Evolutionary conservation across 2,113 vertebrate genomes (phyloP).

Genomic region (Neodon shergylaensis): DNA sequence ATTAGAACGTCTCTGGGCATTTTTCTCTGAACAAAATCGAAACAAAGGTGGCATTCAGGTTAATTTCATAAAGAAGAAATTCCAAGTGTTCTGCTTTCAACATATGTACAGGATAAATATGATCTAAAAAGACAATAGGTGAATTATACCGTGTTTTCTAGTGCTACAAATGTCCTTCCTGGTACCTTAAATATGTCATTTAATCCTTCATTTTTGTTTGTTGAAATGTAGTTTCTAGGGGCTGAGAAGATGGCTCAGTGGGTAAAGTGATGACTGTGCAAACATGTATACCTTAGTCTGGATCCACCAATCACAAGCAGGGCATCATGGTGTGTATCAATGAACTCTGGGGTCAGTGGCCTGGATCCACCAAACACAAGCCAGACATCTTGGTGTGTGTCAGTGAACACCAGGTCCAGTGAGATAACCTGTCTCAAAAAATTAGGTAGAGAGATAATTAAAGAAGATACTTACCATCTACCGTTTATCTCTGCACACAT

Average conservation of each 20-base stretch:
- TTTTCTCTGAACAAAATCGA: neutral
- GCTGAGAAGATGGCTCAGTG: neutral
- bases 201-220: neutral
- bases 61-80: neutral
- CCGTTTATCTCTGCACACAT: neutral
- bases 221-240: neutral
- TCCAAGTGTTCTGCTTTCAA: neutral
- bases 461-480: neutral
- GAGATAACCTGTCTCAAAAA: neutral
- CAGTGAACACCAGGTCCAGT: neutral
- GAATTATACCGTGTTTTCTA: neutral
- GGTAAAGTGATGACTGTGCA: neutral
- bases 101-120: neutral
- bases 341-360: too few relatives aligned
- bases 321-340: too few relatives aligned
- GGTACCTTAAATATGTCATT: neutral
- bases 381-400: neutral
- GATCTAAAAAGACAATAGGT: neutral
- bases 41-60: neutral
- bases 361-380: neutral
- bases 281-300: too few relatives aligned
- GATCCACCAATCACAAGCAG: neutral
- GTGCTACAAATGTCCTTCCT: neutral
- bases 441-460: neutral
- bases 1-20: neutral